Evolutionary conservation across 1,140 invertebrate genomes (phyloP).

Genomic region (Procambarus clarkii): DNA sequence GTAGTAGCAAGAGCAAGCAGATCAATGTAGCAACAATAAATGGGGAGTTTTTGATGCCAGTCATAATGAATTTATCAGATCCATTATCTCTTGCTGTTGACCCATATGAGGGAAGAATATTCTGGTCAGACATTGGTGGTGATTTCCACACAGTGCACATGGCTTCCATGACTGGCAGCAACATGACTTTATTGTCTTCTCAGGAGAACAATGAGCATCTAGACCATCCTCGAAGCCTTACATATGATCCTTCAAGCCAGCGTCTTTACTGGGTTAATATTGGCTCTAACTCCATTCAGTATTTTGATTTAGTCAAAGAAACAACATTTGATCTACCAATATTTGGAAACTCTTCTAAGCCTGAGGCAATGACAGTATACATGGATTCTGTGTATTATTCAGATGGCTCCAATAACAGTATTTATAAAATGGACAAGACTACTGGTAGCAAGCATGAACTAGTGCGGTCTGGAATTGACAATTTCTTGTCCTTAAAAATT

Average conservation of each 20-base stretch:
- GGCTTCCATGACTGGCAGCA: constrained; percentile 82
- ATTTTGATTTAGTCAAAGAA: constrained; percentile 79
- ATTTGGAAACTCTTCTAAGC: constrained; percentile 58
- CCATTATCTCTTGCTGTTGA: constrained; percentile 82
- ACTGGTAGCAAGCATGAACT: constrained; percentile 74
- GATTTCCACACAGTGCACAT: constrained; percentile 79
- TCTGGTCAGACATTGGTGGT: constrained; percentile 78
- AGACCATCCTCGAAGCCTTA: constrained; percentile 78
- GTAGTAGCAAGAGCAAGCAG: constrained; percentile 74
- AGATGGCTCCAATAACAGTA: constrained; percentile 78
- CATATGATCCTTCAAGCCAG: constrained; percentile 80
- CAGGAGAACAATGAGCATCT: constrained; percentile 73
- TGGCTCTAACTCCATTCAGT: constrained; percentile 79
- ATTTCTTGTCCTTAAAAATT: constrained; percentile 52
- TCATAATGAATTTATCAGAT: constrained; percentile 75
- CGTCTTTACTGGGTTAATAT: constrained; percentile 83
- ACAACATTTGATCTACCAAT: constrained; percentile 76
- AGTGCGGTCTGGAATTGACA: constrained; percentile 21
- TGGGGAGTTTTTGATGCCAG: constrained; percentile 82
- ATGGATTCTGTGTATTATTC: constrained; percentile 80
- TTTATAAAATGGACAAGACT: constrained; percentile 80
- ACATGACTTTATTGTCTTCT: constrained; percentile 77
- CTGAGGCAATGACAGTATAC: constrained; percentile 81
- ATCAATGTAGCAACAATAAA: constrained; percentile 84
- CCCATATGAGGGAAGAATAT: constrained; percentile 82